A percentile compares a stretch with the other conserved stretches of the same genome.
Evolutionary conservation across 2,113 vertebrate species (phyloP).

Genomic region (Pluvialis apricaria): DNA sequence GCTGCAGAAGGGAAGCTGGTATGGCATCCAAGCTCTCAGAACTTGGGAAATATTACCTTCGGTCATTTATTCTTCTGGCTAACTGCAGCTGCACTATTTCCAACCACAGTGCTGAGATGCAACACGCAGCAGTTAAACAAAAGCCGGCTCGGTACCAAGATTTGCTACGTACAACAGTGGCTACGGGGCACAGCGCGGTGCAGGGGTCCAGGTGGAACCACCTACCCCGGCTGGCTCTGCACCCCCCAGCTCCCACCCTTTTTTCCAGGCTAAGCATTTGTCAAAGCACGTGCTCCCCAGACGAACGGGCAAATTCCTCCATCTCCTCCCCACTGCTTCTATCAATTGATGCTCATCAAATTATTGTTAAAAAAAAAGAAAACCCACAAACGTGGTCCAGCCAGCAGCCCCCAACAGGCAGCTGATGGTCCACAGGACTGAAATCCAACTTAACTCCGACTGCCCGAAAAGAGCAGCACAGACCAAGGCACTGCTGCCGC

Average conservation of each 20-base stretch:
- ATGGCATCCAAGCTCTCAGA: neutral
- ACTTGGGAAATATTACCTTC: neutral
- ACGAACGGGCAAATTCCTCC: neutral
- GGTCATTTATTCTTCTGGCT: neutral
- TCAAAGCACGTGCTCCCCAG: neutral
- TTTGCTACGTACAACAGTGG: neutral
- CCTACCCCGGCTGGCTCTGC: neutral
- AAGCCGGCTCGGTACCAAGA: neutral
- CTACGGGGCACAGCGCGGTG: fast-evolving
- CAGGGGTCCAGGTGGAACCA: neutral
- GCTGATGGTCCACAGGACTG: neutral
- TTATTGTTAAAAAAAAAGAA: neutral
- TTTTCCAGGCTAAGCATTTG: neutral
- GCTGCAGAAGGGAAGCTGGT: neutral
- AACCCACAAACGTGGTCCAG: fast-evolving
- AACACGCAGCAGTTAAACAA: neutral
- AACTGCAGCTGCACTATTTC: neutral
- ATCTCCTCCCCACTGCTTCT: neutral
- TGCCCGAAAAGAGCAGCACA: neutral
- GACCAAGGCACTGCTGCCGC: neutral
- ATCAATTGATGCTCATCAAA: neutral
- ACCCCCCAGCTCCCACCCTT: neutral
- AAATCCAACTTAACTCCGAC: neutral
- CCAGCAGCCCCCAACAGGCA: neutral
- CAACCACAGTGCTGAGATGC: fast-evolving